These are phyloP conservation scores for Spodoptera frugiperda DNA, from an alignment of 1,140 invertebrate species.

Conservation along the genomic window DNA sequence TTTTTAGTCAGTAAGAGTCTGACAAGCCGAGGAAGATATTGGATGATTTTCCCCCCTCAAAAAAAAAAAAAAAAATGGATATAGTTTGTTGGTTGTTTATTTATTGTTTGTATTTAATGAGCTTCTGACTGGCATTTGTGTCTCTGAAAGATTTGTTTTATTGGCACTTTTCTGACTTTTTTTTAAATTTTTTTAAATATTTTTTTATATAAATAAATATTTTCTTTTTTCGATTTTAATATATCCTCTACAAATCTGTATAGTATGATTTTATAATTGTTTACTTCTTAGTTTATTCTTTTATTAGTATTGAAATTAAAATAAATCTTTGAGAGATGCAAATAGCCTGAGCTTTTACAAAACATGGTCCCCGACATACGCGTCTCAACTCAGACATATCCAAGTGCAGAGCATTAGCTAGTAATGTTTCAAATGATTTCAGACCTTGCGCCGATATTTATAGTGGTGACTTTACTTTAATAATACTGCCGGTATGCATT, in stretches of 20 bases:
- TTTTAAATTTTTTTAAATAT: background rate
- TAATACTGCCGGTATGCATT: background rate
- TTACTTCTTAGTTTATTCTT: too few relatives aligned
- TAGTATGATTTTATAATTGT: too few relatives aligned
- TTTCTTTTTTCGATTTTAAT: too few relatives aligned
- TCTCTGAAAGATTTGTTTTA: background rate
- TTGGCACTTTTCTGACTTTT: background rate
- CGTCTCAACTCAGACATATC: constrained; percentile 38
- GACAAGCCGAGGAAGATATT: too few relatives aligned
- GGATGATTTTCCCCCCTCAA: too few relatives aligned
- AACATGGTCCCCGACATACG: constrained; percentile 16
- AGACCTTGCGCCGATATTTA: constrained; percentile 16
- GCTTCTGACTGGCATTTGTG: constrained; percentile 11
- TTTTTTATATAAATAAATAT: background rate
- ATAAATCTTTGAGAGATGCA: background rate
- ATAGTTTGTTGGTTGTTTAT: constrained; percentile 23
- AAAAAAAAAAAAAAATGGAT: too few relatives aligned
- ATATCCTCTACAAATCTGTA: background rate
- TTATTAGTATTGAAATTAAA: constrained; percentile 11
- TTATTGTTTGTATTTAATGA: constrained; percentile 29
- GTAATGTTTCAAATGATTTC: constrained; percentile 24
- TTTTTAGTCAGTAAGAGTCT: too few relatives aligned
- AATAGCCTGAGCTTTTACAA: constrained; percentile 25
- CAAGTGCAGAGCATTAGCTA: constrained; percentile 11
- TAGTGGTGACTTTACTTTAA: constrained; percentile 17